Evolutionary conservation across 2,888 invertebrate species (phyloP).

Genomic region (Belgica antarctica): DNA sequence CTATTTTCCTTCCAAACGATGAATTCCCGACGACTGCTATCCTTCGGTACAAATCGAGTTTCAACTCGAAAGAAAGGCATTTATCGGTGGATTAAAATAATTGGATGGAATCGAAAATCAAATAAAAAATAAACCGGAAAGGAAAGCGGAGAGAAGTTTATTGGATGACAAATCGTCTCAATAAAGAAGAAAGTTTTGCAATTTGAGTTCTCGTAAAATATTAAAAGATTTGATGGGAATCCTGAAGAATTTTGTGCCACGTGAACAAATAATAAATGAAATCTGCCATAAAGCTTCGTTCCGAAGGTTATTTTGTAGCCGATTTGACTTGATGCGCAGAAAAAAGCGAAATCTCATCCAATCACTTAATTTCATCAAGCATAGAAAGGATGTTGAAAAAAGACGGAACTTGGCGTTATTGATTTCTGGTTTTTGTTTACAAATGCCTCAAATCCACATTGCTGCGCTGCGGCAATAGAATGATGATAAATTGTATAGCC

Average conservation of each 20-base stretch:
- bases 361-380: background rate
- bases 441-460: background rate
- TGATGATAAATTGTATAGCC: constrained; percentile 7
- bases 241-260: too few relatives aligned
- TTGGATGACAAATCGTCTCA: constrained; percentile 42
- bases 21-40: background rate
- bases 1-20: background rate
- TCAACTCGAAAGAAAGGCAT: background rate
- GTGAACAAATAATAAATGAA: too few relatives aligned
- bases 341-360: background rate
- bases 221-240: too few relatives aligned
- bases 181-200: constrained; percentile 30
- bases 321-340: too few relatives aligned
- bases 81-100: constrained; percentile 9
- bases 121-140: constrained; percentile 22
- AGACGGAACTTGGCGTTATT: background rate
- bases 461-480: background rate
- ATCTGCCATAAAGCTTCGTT: too few relatives aligned
- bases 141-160: constrained; percentile 15
- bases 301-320: too few relatives aligned
- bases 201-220: too few relatives aligned
- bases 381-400: background rate
- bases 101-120: constrained; percentile 10
- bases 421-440: constrained; percentile 9
- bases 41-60: background rate